phyloP scores from a whole-genome alignment of 2,113 vertebrate species.

The Meriones unguiculatus region DNA sequence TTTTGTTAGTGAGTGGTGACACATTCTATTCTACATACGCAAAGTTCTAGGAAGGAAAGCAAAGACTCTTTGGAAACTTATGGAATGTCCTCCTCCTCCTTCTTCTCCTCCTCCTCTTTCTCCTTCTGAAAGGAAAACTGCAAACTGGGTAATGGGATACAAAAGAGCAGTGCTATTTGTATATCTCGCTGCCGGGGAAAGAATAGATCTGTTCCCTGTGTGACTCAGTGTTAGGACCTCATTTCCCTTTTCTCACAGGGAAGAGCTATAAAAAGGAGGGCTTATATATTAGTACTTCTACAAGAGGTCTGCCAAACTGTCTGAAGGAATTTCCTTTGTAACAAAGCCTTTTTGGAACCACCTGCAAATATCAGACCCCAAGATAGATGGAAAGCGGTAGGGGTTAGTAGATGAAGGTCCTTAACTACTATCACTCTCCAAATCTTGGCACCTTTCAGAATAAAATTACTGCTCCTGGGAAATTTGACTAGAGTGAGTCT shows the following conservation, averaged over 20 bases:
- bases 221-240: not conserved
- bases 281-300: not conserved
- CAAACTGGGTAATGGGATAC: slow-evolving; percentile 4
- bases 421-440: not conserved
- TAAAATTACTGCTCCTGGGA: not conserved
- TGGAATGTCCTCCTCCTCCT: slow-evolving; percentile 25
- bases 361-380: not conserved
- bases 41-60: not conserved
- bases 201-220: not conserved
- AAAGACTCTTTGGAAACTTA: slow-evolving; percentile 34
- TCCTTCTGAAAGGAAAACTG: slow-evolving; percentile 58
- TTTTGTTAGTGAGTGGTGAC: not conserved
- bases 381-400: not conserved
- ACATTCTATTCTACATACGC: slow-evolving; percentile 37
- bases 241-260: slow-evolving; percentile 47
- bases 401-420: not conserved
- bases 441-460: not conserved
- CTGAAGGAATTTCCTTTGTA: slow-evolving; percentile 20
- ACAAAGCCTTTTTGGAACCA: not conserved
- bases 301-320: not conserved
- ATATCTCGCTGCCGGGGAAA: slow-evolving; percentile 52
- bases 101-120: slow-evolving; percentile 16
- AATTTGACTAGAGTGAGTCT: slow-evolving; percentile 1
- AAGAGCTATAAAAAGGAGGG: slow-evolving; percentile 51
- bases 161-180: slow-evolving; percentile 52